phyloP scores from a whole-genome alignment of 2,797 vertebrate genomes.

The Pteropus rufus region DNA sequence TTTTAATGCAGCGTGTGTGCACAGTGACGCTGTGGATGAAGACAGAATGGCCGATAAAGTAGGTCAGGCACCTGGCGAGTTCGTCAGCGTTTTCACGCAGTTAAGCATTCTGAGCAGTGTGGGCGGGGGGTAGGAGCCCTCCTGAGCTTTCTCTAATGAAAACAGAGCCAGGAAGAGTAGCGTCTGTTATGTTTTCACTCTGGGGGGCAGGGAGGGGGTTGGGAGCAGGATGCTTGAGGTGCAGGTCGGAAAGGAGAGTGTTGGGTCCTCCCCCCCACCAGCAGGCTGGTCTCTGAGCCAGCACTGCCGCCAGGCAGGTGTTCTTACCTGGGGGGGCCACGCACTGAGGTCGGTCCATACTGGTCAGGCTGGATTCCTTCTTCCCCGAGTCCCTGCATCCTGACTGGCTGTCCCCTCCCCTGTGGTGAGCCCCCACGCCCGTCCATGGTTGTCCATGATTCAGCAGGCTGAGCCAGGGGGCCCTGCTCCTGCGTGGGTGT shows the following conservation, averaged over 20 bases:
- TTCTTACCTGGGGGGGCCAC: neutral
- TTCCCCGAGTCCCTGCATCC: neutral
- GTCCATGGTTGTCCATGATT: neutral
- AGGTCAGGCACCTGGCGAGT: rapidly evolving
- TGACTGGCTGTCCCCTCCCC: neutral
- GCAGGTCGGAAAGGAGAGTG: too few species aligned
- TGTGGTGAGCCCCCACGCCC: too few species aligned
- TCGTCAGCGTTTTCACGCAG: neutral
- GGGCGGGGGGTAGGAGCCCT: rapidly evolving
- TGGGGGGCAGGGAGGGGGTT: too few species aligned
- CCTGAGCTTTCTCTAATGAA: too few species aligned
- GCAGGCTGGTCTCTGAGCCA: neutral
- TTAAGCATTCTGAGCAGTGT: rapidly evolving
- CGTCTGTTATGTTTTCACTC: too few species aligned
- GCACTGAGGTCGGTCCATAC: neutral
- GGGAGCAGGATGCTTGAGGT: rapidly evolving
- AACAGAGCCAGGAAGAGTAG: too few species aligned
- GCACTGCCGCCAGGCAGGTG: neutral
- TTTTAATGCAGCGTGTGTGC: rapidly evolving
- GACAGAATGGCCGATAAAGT: rapidly evolving
- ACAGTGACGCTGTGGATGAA: rapidly evolving
- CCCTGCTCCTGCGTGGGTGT: too few species aligned
- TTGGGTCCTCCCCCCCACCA: rapidly evolving
- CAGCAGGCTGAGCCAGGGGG: neutral
- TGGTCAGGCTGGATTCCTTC: too few species aligned